Percentiles rank a stretch among this genome's conserved stretches.
These are phyloP conservation scores for Netelia inedita DNA, from an alignment of 2,888 invertebrate genomes.

Conservation along the genomic window DNA sequence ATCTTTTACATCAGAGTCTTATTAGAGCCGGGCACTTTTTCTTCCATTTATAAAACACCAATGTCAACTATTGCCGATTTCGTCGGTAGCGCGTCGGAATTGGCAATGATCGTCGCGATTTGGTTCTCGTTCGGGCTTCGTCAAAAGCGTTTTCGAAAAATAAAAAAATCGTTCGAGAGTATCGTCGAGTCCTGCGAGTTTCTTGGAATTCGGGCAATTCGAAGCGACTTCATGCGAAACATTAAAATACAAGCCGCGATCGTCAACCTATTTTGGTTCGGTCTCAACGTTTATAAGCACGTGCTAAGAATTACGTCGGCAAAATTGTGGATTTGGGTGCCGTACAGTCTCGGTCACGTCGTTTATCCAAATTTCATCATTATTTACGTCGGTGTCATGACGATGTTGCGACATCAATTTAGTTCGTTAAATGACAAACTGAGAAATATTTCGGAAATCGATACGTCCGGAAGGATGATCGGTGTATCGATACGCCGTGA, in stretches of 20 bases:
- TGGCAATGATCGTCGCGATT: background rate
- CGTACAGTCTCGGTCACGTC: background rate
- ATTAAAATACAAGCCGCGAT: background rate
- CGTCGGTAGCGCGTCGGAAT: background rate
- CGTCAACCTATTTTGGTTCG: background rate
- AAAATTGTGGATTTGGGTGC: background rate
- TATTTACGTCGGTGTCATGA: slow-evolving; percentile 5
- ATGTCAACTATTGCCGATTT: background rate
- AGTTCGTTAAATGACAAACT: slow-evolving; percentile 25
- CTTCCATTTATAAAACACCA: background rate
- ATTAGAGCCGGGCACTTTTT: background rate
- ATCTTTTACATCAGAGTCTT: background rate
- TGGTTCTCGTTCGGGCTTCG: slow-evolving; percentile 18
- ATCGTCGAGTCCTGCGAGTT: background rate
- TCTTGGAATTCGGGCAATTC: background rate
- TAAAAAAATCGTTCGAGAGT: background rate
- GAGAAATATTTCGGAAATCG: background rate
- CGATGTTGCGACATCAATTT: background rate
- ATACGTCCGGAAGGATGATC: background rate
- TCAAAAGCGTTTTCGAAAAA: background rate
- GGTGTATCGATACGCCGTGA: background rate
- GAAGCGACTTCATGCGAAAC: background rate
- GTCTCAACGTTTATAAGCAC: background rate
- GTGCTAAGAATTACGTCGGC: no score
- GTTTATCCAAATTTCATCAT: slow-evolving; percentile 4